Evolutionary conservation across 2,797 vertebrate species (phyloP).

Genomic region (Melanotaenia pygmaea): DNA sequence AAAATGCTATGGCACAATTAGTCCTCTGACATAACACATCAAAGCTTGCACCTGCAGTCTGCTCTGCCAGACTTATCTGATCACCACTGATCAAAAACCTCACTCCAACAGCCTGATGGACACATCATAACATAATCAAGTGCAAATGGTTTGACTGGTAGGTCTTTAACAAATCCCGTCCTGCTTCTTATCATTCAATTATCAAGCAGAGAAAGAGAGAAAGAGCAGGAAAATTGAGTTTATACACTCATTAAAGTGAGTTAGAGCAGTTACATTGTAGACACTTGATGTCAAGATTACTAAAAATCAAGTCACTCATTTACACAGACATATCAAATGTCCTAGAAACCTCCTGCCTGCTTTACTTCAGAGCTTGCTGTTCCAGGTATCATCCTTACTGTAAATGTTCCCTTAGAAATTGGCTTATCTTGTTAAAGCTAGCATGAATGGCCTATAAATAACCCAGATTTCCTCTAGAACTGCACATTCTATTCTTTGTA

Average conservation of each 20-base stretch:
- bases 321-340: constrained; percentile 17
- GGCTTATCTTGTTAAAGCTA: constrained; percentile 42
- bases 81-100: constrained; percentile 50
- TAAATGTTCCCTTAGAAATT: constrained; percentile 32
- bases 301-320: constrained; percentile 11
- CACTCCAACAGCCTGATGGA: constrained; percentile 34
- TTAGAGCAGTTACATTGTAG: constrained; percentile 30
- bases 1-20: constrained; percentile 9
- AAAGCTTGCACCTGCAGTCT: constrained; percentile 24
- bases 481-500: constrained; percentile 21
- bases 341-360: constrained; percentile 2
- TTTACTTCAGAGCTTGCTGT: constrained; percentile 15
- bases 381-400: constrained; percentile 9
- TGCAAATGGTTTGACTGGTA: constrained; percentile 41
- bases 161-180: constrained; percentile 24
- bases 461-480: constrained; percentile 21
- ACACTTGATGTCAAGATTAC: constrained; percentile 50
- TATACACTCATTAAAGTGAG: constrained; percentile 53
- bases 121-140: constrained; percentile 39
- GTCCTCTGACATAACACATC: constrained; percentile 15
- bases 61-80: constrained; percentile 40
- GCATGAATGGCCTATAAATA: constrained; percentile 41
- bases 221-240: constrained; percentile 24
- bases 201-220: constrained; percentile 27
- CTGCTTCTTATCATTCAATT: constrained; percentile 37